A percentile compares a stretch with the other conserved stretches of the same genome.
Evolutionary conservation across 1,140 invertebrate species (phyloP).

Genomic region (Agrilus planipennis): DNA sequence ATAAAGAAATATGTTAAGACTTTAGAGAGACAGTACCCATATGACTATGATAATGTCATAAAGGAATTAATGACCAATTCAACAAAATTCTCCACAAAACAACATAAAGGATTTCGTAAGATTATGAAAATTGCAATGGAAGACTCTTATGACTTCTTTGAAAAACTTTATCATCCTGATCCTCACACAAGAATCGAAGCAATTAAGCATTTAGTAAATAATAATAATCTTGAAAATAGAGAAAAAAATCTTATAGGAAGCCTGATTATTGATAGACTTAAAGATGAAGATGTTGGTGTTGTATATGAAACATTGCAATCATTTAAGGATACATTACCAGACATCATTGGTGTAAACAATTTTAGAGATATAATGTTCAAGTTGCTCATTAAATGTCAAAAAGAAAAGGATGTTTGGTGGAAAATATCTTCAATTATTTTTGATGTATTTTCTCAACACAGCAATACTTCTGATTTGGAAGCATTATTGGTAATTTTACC

Average conservation of each 20-base stretch:
- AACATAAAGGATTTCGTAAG: constrained; percentile 14
- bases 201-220: constrained; percentile 43
- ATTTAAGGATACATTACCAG: constrained; percentile 10
- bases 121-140: constrained; percentile 14
- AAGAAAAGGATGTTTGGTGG: constrained; percentile 10
- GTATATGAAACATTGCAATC: constrained; percentile 37
- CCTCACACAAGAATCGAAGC: constrained; percentile 47
- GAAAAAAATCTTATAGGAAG: constrained; percentile 43
- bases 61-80: constrained; percentile 15
- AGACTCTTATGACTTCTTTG: constrained; percentile 40
- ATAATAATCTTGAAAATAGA: constrained; percentile 36
- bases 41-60: constrained; percentile 49
- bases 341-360: constrained; percentile 5
- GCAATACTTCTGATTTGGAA: constrained; percentile 15
- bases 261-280: constrained; percentile 42
- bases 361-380: constrained; percentile 13
- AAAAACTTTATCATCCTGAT: constrained; percentile 53
- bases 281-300: constrained; percentile 43
- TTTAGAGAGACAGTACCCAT: constrained; percentile 52
- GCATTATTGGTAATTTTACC: constrained; percentile 40
- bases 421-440: constrained; percentile 5
- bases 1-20: constrained; percentile 22
- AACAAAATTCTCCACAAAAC: constrained; percentile 2
- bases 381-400: constrained; percentile 14
- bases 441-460: constrained; percentile 7